These are phyloP conservation scores for Apodemus sylvaticus DNA, from an alignment of 2,113 vertebrate species.

Conservation along the genomic window DNA sequence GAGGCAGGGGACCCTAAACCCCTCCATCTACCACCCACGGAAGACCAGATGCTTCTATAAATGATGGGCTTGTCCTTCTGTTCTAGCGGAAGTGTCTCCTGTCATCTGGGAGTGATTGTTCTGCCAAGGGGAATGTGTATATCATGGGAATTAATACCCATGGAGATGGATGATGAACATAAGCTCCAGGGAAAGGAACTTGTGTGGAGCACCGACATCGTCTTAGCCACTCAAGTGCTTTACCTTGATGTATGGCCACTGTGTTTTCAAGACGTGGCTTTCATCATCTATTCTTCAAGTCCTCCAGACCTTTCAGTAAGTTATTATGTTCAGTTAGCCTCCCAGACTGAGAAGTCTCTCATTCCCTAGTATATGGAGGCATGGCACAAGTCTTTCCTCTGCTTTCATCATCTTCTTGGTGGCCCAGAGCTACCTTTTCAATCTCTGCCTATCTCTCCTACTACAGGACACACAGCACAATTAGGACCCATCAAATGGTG, in stretches of 20 bases:
- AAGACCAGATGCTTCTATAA: background rate
- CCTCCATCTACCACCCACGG: background rate
- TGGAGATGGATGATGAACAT: background rate
- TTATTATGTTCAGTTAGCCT: background rate
- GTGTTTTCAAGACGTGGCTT: background rate
- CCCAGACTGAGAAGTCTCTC: background rate
- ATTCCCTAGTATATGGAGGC: background rate
- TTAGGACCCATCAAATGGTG: background rate
- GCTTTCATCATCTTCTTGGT: background rate
- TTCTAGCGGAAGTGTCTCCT: background rate
- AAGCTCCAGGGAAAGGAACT: background rate
- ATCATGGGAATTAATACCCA: background rate
- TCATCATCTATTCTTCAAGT: background rate
- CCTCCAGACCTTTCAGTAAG: background rate
- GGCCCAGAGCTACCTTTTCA: background rate
- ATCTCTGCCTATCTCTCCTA: background rate
- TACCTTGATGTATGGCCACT: background rate
- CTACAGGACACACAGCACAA: background rate
- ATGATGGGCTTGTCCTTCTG: background rate
- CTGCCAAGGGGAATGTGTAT: background rate
- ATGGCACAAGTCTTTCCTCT: background rate
- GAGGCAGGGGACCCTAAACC: background rate
- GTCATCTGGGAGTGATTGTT: background rate
- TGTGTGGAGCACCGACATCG: background rate
- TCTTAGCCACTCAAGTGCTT: background rate